phyloP scores from a whole-genome alignment of 2,888 invertebrate species.

The Chrysolina oricalcia region DNA sequence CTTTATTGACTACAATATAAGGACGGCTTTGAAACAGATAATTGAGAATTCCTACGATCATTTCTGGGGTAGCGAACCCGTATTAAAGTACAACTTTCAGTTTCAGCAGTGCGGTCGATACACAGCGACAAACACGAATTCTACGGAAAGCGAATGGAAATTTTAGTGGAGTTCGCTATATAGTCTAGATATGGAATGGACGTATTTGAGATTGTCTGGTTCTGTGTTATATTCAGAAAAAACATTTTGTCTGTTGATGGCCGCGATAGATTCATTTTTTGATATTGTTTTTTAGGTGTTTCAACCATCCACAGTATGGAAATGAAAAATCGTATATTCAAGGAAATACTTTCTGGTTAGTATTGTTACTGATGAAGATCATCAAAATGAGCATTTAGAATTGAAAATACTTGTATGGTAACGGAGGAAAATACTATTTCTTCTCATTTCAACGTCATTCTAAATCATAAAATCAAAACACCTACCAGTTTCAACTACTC shows the following conservation, averaged over 20 bases:
- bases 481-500: too few relatives aligned
- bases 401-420: too few relatives aligned
- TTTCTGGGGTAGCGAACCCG: slow-evolving; percentile 24
- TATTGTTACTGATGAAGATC: too few relatives aligned
- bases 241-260: not conserved
- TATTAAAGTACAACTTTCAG: slow-evolving; percentile 29
- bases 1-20: not conserved
- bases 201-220: not conserved
- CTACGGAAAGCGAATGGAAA: slow-evolving; percentile 4
- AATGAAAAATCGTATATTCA: too few relatives aligned
- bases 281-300: too few relatives aligned
- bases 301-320: too few relatives aligned
- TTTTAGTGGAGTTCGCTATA: slow-evolving; percentile 7
- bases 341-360: too few relatives aligned
- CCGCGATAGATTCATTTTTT: too few relatives aligned
- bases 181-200: not conserved
- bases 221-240: not conserved
- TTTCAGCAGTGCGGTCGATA: slow-evolving; percentile 34
- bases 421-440: too few relatives aligned
- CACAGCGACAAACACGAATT: slow-evolving; percentile 3
- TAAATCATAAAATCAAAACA: too few relatives aligned
- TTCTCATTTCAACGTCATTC: too few relatives aligned
- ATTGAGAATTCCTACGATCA: slow-evolving; percentile 8
- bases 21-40: not conserved
- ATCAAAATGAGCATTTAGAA: too few relatives aligned